Base-by-base conservation (phyloP, 2,113 vertebrate genomes). In the Zingel zingel region DNA sequence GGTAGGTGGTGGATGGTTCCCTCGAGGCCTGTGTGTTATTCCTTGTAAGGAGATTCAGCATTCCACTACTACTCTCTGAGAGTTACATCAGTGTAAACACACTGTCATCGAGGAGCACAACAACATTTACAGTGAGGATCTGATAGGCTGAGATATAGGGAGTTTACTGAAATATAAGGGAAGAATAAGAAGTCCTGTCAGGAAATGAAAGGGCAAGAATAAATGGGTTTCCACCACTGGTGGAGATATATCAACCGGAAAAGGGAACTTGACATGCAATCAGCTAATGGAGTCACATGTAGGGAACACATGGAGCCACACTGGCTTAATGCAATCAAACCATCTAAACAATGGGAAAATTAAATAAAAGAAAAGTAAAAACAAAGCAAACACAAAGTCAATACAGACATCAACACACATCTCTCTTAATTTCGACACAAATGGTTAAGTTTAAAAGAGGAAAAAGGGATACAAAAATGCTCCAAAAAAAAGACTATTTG, bases 21-120 rank as follows among this genome's bases (percentile, higher is more conserved):
- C 86, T 70, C 16, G 57, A 81, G 86, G 82, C 65, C 81, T 63
- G 57, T 30, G 83, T 82, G 88, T 88, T 91, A 78, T 81, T 94
- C 92, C 93, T 91, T 94, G 87, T 92, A 94, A 92, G 93, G 94
- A 93, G 78, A 91, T 93, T 77, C 80, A 79, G 85, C 89, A 88
- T 93, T 91, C 92, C 89, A 78, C 84, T 50, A 89, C 81, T 71
- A 78, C 81, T 85, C 85, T 86, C 77, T 82, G 65, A 43, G 76
- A 69, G 70, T 82, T 66, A 67, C 65, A 77, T 89, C 70, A 71
- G 79, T 70, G 80, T 86, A 84, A 88, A 90, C 86, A 85, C 1
- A 69, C 43, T 0, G 6, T 82, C 73, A 90, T 67, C 9, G 2
- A 64, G 21, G 58, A 87, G 39, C 53, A 70, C 16, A 64, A 10